These are phyloP conservation scores for Imbricaverruca yamaguchii DNA, from an alignment of 2,888 invertebrate species.

Conservation along the genomic window DNA sequence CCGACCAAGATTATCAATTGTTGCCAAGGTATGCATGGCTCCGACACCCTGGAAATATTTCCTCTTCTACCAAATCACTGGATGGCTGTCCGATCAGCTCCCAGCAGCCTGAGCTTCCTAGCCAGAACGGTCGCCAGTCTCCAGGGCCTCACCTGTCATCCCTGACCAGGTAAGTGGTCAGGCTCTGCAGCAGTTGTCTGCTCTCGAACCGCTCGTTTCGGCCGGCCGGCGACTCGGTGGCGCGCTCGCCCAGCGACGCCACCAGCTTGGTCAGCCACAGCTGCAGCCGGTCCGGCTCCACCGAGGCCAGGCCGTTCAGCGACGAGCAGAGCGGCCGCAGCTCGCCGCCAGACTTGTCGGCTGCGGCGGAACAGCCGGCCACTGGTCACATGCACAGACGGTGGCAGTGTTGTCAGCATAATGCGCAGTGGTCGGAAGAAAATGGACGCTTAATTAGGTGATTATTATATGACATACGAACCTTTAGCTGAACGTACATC, in stretches of 20 bases:
- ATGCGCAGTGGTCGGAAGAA: too few species aligned
- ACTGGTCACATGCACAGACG: too few species aligned
- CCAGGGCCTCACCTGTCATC: background rate
- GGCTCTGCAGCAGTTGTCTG: conserved; percentile 28
- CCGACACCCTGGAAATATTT: too few species aligned
- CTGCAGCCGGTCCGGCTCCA: conserved; percentile 57
- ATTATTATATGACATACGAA: too few species aligned
- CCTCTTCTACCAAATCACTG: too few species aligned
- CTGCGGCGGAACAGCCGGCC: background rate
- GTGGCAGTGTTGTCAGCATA: too few species aligned
- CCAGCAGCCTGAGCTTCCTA: too few species aligned
- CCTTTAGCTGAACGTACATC: too few species aligned
- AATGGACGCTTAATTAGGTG: too few species aligned
- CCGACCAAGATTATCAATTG: too few species aligned
- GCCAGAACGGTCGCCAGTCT: conserved; percentile 24
- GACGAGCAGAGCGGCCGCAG: conserved; percentile 52
- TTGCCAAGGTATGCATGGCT: too few species aligned
- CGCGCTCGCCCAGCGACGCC: conserved; percentile 45
- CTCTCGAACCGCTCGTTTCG: conserved; percentile 39
- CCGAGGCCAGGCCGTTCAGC: conserved; percentile 56
- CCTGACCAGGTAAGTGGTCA: conserved; percentile 28
- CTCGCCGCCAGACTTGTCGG: conserved; percentile 2
- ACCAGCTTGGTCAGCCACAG: conserved; percentile 39
- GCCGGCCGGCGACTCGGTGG: conserved; percentile 16
- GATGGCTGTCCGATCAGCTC: too few species aligned